Percentiles rank a stretch among this genome's conserved stretches.
Conservation (phyloP, 2,113 vertebrate species). For the Bubo bubo region DNA sequence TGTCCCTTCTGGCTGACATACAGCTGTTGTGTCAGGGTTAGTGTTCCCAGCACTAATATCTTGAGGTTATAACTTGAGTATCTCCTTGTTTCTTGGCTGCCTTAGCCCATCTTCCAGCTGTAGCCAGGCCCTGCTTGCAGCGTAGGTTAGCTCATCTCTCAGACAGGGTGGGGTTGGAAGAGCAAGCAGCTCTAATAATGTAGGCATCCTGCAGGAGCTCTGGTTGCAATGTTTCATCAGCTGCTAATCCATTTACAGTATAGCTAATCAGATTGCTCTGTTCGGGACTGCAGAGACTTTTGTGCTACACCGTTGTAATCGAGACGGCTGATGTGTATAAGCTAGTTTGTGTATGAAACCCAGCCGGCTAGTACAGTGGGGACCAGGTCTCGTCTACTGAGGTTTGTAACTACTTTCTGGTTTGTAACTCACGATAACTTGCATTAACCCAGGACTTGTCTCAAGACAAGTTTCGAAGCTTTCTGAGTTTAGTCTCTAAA, state of each 20-base stretch:
- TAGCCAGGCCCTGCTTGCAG: not conserved
- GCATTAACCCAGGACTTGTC: not conserved
- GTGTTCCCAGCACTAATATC: not conserved
- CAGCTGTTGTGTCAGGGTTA: not conserved
- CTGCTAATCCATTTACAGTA: not conserved
- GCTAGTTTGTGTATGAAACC: not conserved
- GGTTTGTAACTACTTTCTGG: not conserved
- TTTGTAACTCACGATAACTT: not conserved
- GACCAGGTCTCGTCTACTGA: not conserved
- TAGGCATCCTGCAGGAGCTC: not conserved
- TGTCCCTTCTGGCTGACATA: not conserved
- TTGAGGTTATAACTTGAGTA: not conserved
- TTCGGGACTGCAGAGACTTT: not conserved
- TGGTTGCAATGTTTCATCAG: not conserved
- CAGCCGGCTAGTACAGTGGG: not conserved
- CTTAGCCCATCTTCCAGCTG: rapidly evolving
- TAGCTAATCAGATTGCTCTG: not conserved
- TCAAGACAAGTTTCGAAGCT: not conserved
- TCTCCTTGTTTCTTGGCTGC: not conserved
- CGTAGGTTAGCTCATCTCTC: rapidly evolving
- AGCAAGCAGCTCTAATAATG: rapidly evolving
- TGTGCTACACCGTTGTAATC: not conserved
- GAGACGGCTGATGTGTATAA: not conserved
- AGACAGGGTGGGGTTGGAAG: not conserved
- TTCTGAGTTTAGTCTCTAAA: not conserved